These are phyloP conservation scores for Lerema accius DNA, from an alignment of 1,140 invertebrate genomes.

Conservation along the genomic window DNA sequence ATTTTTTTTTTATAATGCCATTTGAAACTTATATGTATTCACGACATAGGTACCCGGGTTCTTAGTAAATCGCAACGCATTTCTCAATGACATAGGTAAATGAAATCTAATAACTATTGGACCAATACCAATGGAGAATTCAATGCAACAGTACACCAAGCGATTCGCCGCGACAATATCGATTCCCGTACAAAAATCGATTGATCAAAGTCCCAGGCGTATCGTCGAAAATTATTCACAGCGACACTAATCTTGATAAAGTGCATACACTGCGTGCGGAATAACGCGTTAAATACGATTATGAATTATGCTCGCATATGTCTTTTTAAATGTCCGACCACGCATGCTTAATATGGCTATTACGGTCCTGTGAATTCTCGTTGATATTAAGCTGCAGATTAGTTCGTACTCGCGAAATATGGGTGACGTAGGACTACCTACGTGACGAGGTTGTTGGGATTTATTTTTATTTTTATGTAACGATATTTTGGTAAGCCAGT, in stretches of 20 bases:
- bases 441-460: too few relatives aligned
- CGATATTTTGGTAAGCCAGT: too few relatives aligned
- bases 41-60: too few relatives aligned
- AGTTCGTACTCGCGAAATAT: too few relatives aligned
- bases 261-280: constrained; percentile 31
- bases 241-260: constrained; percentile 64
- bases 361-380: neutral
- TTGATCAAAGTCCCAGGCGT: constrained; percentile 58
- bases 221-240: constrained; percentile 57
- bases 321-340: constrained; percentile 10
- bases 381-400: neutral
- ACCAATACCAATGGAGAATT: neutral
- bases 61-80: neutral
- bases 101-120: too few relatives aligned
- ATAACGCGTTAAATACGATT: constrained; percentile 27
- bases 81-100: too few relatives aligned
- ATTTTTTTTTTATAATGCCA: too few relatives aligned
- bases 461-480: too few relatives aligned
- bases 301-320: constrained; percentile 13
- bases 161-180: constrained; percentile 41
- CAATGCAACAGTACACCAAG: constrained; percentile 8
- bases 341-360: neutral
- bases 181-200: constrained; percentile 57
- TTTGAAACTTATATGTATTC: too few relatives aligned
- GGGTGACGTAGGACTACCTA: too few relatives aligned